A percentile compares a stretch with the other conserved stretches of the same genome.
These are phyloP conservation scores for Epistrophe eligans DNA, from an alignment of 2,888 invertebrate species.

Conservation along the genomic window DNA sequence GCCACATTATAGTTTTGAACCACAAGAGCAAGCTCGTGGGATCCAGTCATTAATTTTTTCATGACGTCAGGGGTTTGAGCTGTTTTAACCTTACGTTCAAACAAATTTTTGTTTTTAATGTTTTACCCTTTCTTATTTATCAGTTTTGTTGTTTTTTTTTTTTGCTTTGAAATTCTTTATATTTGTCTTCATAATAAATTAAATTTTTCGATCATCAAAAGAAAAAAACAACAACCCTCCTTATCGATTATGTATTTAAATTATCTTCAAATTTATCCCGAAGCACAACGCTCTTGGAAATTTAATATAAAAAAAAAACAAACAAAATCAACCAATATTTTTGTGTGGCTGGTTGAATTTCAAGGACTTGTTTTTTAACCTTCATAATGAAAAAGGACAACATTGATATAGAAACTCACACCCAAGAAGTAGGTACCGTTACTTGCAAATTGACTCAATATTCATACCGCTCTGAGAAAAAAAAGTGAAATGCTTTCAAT, in stretches of 20 bases:
- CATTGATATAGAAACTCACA: constrained; percentile 2
- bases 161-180: no score
- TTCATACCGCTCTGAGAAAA: constrained; percentile 14
- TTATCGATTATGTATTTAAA: neutral
- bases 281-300: neutral
- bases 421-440: neutral
- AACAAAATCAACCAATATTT: neutral
- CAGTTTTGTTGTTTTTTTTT: no score
- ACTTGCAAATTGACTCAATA: constrained; percentile 57
- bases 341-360: neutral
- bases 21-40: no score
- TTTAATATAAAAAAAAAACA: neutral
- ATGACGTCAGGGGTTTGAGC: no score
- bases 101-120: no score
- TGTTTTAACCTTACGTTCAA: no score
- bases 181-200: no score
- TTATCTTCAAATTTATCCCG: neutral
- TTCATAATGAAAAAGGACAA: constrained; percentile 15
- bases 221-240: no score
- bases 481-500: constrained; percentile 23
- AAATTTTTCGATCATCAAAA: no score
- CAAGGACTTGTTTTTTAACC: constrained; percentile 5
- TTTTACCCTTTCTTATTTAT: no score
- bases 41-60: no score
- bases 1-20: no score